A percentile compares a stretch with the other conserved stretches of the same genome.
Conservation (phyloP, 2,888 invertebrate genomes). For the Eupithecia subumbrata region DNA sequence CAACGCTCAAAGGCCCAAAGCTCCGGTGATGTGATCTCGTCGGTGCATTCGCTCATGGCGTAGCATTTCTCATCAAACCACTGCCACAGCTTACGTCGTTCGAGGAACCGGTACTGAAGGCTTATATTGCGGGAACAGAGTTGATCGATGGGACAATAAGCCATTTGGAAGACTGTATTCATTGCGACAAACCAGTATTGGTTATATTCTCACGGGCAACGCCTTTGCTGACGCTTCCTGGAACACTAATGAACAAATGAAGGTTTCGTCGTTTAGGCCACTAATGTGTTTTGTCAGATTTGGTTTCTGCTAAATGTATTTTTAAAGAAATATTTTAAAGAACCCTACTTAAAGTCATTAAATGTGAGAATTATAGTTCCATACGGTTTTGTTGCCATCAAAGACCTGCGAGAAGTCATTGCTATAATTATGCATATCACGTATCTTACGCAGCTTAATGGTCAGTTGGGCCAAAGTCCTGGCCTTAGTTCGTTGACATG, state of each 20-base stretch:
- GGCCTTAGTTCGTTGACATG: constrained; percentile 40
- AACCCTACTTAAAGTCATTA: background rate
- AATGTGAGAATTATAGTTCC: constrained; percentile 5
- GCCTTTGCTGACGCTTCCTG: constrained; percentile 52
- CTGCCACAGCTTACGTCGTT: constrained; percentile 29
- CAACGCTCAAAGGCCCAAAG: constrained; percentile 54
- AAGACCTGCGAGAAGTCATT: constrained; percentile 18
- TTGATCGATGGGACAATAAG: constrained; percentile 47
- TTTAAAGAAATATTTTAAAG: constrained; percentile 12
- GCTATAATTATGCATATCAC: constrained; percentile 36
- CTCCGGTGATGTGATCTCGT: constrained; percentile 56
- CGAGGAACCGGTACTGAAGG: constrained; percentile 39
- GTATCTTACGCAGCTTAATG: constrained; percentile 35
- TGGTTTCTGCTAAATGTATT: constrained; percentile 24
- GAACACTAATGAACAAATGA: constrained; percentile 49
- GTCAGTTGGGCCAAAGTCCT: constrained; percentile 42
- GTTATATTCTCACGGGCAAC: constrained; percentile 56
- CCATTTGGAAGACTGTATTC: constrained; percentile 46
- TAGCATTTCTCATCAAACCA: constrained; percentile 47
- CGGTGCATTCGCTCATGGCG: constrained; percentile 53
- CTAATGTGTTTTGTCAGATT: constrained; percentile 42
- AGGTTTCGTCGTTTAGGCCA: constrained; percentile 46
- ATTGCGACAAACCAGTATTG: constrained; percentile 44
- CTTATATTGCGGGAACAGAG: constrained; percentile 39
- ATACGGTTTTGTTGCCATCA: constrained; percentile 5